phyloP scores from a whole-genome alignment of 2,797 vertebrate species.

The Erethizon dorsatum region DNA sequence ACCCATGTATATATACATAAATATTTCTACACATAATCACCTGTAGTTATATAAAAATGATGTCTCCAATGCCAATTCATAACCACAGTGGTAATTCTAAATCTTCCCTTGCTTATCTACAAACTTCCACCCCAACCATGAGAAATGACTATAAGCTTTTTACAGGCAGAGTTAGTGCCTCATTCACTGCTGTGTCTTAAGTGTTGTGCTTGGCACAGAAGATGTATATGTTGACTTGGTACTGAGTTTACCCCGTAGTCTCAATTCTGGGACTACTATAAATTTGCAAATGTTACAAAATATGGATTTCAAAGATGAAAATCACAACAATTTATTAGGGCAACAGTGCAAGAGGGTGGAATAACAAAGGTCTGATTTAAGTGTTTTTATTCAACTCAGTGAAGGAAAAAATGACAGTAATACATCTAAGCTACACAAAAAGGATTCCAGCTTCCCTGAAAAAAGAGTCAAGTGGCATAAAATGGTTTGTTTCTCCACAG shows the following conservation, averaged over 20 bases:
- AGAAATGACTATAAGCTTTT: not conserved
- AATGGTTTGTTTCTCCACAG: conserved; percentile 74
- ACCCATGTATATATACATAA: not conserved
- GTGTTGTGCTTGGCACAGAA: not conserved
- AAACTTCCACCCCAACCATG: not conserved
- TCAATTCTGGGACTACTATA: conserved; percentile 52
- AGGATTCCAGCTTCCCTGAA: conserved; percentile 59
- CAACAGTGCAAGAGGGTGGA: conserved; percentile 41
- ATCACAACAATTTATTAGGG: conserved; percentile 73
- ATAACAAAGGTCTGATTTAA: conserved; percentile 71
- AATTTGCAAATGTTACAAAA: conserved; percentile 66
- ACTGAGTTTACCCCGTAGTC: conserved; percentile 21
- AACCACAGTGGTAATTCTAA: not conserved
- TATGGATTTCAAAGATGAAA: conserved; percentile 66
- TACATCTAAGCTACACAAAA: conserved; percentile 61
- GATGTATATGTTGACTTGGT: not conserved
- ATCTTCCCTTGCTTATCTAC: not conserved
- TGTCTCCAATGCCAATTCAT: conserved; percentile 7
- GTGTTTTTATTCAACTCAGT: conserved; percentile 72
- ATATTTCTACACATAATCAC: not conserved
- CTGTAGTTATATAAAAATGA: not conserved
- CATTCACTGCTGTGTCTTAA: not conserved
- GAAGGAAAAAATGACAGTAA: conserved; percentile 79
- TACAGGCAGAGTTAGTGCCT: not conserved
- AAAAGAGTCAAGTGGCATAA: conserved; percentile 77